These are phyloP conservation scores for Nanorana parkeri DNA, from an alignment of 2,113 vertebrate species.

Conservation along the genomic window DNA sequence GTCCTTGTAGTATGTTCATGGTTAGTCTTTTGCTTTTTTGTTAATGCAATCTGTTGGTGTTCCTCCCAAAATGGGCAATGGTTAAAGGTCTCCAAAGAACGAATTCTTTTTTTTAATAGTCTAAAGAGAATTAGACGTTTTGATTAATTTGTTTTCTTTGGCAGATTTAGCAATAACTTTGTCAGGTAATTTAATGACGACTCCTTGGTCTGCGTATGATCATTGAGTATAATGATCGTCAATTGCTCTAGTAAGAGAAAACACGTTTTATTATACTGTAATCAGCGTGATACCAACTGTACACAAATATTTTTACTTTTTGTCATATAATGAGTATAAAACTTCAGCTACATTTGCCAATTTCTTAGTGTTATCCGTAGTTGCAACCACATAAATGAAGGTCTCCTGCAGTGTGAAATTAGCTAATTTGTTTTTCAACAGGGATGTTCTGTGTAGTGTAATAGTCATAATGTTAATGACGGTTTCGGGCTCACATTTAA, in stretches of 20 bases:
- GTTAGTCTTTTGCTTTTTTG: too few relatives aligned
- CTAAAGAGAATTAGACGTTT: slow-evolving; percentile 24
- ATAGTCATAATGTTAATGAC: slow-evolving; percentile 21
- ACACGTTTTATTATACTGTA: slow-evolving; percentile 1
- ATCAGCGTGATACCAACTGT: neutral
- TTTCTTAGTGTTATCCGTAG: neutral
- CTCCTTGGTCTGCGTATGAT: slow-evolving; percentile 5
- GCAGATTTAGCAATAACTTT: slow-evolving; percentile 1
- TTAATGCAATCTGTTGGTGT: too few relatives aligned
- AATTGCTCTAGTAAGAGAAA: slow-evolving; percentile 6
- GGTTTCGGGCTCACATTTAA: too few relatives aligned
- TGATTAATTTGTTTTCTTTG: slow-evolving; percentile 30
- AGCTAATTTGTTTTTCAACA: slow-evolving; percentile 17
- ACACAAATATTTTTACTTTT: slow-evolving; percentile 17
- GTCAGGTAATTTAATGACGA: slow-evolving; percentile 8
- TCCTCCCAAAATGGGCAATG: too few relatives aligned
- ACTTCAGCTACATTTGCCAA: slow-evolving; percentile 22
- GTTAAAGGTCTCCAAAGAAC: neutral
- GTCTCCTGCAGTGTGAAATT: slow-evolving; percentile 25
- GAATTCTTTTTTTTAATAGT: slow-evolving; percentile 1
- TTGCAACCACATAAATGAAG: slow-evolving; percentile 40
- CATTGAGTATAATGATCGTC: slow-evolving; percentile 23
- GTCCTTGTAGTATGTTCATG: too few relatives aligned
- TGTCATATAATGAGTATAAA: neutral
- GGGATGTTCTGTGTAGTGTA: slow-evolving; percentile 42